Base-by-base conservation (phyloP, 2,113 vertebrate species). In the Pollimyrus isidori region DNA sequence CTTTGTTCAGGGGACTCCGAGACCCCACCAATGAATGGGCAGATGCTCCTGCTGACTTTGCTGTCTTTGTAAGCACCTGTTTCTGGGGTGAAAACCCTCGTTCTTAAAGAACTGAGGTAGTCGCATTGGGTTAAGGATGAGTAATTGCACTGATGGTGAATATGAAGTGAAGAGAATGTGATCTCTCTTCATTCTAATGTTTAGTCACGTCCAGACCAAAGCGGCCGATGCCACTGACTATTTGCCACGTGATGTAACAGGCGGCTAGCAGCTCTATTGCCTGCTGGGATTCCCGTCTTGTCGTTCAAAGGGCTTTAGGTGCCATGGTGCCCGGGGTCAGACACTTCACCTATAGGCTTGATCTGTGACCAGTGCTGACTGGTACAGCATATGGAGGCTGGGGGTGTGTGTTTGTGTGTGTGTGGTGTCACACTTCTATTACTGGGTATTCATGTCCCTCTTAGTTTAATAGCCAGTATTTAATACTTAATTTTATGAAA, bases 1-100 rank as follows among this genome's bases (percentile, higher is more conserved):
- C 90, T 69, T 90, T 62, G 82, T 46, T 82, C 53, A 26, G 49
- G 82, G 46, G 89, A 87, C 84, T 89, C n/a, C 2, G 86, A 87
- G n/a, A 23, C 0, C 19, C 65, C 46, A 69, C 85, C 52, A 62
- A 2, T 39, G 69, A 39, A 76, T 17, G 15, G 69, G 69, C 48
- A 26, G 52, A 52, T 19, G 26, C 30, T 11, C 39, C 30, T 30
- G 30, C 46, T 23, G 73, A 19, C 69, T 73, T 30, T 35, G 30
- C 11, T 35, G 65, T 73, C 65, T 73, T 73, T 76, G 30, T 76
- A 30, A 35, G 69, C 30, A 76, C 30, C 26, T 17, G 2, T 76
- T 76, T 76, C 58, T 65, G 23, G 58, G 21, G 58, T 62, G 58
- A 65, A 65, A 65, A n/a, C 10, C n/a, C n/a, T 10, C 26, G 58